Evolutionary conservation across 2,888 invertebrate genomes (phyloP), one percentile per base, ranked within the genome.

Genomic region (Cryptocephalus primarius): DNA sequence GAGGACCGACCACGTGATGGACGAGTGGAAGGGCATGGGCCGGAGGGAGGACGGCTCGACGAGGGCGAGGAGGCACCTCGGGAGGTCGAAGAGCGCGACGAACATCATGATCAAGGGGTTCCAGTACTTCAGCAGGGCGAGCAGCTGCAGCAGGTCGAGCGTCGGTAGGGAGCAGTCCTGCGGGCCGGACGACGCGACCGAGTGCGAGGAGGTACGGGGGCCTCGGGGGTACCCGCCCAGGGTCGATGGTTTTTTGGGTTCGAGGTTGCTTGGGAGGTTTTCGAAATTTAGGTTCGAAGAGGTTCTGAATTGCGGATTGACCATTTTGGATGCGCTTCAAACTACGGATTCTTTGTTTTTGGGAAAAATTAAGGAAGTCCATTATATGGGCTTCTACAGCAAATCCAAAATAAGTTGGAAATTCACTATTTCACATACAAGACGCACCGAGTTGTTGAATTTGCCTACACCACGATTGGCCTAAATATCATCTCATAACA

Each of bases 1-100:
- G 60, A 77, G 86, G 52, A 90, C 90, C 3, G 90, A 91, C 69
- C 90, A 90, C 67, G 82, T 90, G 1, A 87, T 87, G 80, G 88
- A 90, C 60, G 88, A 90, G 63, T 91, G 90, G 90, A 75, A 79
- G 47, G 75, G 82, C 51, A 60, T 85, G 43, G 86, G 87, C 0
- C 79, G 79, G 45, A 77, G 73, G 55, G 77, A 78, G 53, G 75
- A 60, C 39, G 57, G 58, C n/a, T 44, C 50, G 41, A 36, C 36
- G 4, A 49, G 55, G 44, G 53, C 51, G 66, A 50, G 40, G 44
- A 50, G 39, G 44, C 52, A 47, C 39, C 59, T 79, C 34, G 80
- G 80, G 4, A 74, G 80, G 58, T 84, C 85, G 1, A 78, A 78
- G 52, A 88, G 88, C 53, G 83, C 85, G 0, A 85, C 86, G 31